Base-by-base conservation (phyloP, 2,888 invertebrate genomes). In the Dendrolimus houi region DNA sequence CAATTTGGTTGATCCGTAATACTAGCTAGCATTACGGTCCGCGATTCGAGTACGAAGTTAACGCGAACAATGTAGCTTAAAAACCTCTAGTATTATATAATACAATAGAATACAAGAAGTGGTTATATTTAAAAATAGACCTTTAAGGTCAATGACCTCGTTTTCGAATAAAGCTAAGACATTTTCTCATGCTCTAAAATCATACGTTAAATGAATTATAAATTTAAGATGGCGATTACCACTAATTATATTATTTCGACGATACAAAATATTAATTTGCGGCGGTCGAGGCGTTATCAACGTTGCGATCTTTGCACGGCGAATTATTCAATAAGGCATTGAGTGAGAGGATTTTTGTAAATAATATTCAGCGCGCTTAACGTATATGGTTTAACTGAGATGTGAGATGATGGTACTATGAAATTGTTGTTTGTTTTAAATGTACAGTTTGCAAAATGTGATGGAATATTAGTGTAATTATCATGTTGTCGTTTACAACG, bases 291-390 rank as follows among this genome's bases (percentile, higher is more conserved):
- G 64, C 60, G 64, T 61, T 70, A 75, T 78, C 75, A 64, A 9
- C 9, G 64, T 64, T 59, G 58, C 65, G 69, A 78, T 82, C 83
- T 75, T 66, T 58, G 61, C 65, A 65, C 68, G 67, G 68, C 66
- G 77, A 79, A 81, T 85, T 79, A 86, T 87, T 87, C 81, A 87
- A 87, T 85, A 82, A 81, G 74, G 79, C 72, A 80, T 79, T 81
- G 75, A 77, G 67, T 47, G 66, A 77, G 67, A 9, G 66, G 64
- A 72, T 75, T 78, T 77, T 77, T 67, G 65, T 66, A 69, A 67
- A 73, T 73, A 75, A 71, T 71, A 64, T 64, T 62, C 29, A 29
- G 12, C 47, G 56, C 54, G 56, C 57, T 54, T 55, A 58, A 64
- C 29, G 29, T 29, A 29, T 47, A 47, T 12, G 59, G 70, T 66